phyloP scores from a whole-genome alignment of 2,113 vertebrate genomes.

The Pomatostomus ruficeps region DNA sequence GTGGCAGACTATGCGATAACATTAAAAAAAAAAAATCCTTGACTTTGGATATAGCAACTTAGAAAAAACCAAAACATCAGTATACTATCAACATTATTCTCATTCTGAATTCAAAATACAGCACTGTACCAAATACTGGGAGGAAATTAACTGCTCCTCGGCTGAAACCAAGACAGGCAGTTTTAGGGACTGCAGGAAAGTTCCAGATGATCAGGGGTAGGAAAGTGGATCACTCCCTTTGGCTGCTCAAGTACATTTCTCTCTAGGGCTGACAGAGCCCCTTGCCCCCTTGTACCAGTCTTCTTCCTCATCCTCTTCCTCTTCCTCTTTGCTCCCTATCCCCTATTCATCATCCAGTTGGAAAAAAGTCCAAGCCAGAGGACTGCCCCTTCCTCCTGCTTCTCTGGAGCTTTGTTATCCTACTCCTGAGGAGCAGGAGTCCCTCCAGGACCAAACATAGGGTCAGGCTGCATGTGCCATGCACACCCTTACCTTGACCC shows the following conservation, averaged over 20 bases:
- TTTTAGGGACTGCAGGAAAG: neutral
- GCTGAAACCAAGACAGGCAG: neutral
- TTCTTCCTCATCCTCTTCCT: neutral
- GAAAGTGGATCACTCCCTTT: neutral
- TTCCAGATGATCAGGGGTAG: neutral
- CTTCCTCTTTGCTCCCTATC: neutral
- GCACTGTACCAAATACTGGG: neutral
- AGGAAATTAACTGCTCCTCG: neutral
- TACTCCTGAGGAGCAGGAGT: neutral
- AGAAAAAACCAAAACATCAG: neutral
- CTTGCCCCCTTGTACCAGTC: neutral
- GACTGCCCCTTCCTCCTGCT: neutral
- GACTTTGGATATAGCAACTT: neutral
- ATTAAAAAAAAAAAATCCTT: neutral
- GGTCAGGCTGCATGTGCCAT: neutral
- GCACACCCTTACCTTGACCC: neutral
- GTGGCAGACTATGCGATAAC: neutral
- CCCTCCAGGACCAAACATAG: neutral
- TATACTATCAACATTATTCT: neutral
- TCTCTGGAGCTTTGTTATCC: neutral
- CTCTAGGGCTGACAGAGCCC: neutral
- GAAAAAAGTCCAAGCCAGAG: neutral
- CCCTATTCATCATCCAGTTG: neutral
- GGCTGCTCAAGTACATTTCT: neutral
- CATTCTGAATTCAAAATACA: neutral